Base-by-base conservation (phyloP, 1,140 invertebrate species). In the Cotesia chilonis region DNA sequence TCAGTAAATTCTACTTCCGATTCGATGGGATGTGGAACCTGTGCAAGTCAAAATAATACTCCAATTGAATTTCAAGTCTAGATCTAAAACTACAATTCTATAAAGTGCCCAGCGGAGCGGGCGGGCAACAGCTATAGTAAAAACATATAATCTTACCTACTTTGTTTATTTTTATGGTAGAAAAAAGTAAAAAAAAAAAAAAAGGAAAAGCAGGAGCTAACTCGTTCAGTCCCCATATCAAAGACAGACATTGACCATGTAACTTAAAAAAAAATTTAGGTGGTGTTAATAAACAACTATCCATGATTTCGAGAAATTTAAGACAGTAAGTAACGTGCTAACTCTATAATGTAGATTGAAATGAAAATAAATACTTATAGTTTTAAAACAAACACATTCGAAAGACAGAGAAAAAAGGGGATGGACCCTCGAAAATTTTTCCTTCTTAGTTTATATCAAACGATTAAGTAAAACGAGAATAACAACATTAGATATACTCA, bases 211-310 rank as follows among this genome's bases (percentile, higher is more conserved):
- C 79, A 17, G 14, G 14, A 14, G 14, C n/a, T 3, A 60, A 35
- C 47, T 54, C 20, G 17, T 59, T 10, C 61, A 37, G 68, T 70
- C 52, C 17, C 55, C 17, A 60, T 70, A 60, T 76, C 69, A 83
- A 81, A 78, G 82, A 84, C 78, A 84, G 83, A 85, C 77, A 78
- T 74, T 83, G 80, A 81, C 82, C 83, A 81, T 82, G 78, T 80
- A 9, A 47, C 10, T 6, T 72, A 74, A 73, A 69, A 54, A 57
- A 73, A 80, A 81, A 76, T 76, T 85, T 83, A 82, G 71, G 75
- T 76, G 65, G 76, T 78, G 78, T 84, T 83, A 84, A 85, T 83
- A 83, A 79, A 76, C 35, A 54, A 57, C n/a, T 54, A 17, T 14
- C 70, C 38, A 55, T 72, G 75, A 75, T 74, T 74, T n/a, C 55